Base-by-base conservation (phyloP, 1,140 invertebrate genomes). In the Melitaea cinxia region DNA sequence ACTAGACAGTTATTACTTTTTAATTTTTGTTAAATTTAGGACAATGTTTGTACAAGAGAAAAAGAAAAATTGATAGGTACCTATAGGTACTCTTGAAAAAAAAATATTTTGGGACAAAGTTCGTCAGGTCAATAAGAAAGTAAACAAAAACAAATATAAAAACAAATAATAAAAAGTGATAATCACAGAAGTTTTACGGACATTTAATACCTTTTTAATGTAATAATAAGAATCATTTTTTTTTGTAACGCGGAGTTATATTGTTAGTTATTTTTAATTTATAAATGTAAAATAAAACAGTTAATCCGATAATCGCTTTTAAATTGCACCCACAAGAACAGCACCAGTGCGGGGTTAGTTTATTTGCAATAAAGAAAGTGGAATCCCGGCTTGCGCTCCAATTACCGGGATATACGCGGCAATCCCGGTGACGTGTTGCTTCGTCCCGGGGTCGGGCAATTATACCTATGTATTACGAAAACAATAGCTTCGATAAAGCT, bases 331-430 rank as follows among this genome's bases (percentile, higher is more conserved):
- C 68, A 61, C 70, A 78, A 81, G 71, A 86, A 82, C 73, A 83
- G 77, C 82, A 82, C 77, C 73, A 81, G 82, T 73, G 78, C 73
- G 77, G 75, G 81, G 78, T 73, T 87, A 86, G 83, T 88, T 90
- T 88, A 90, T 90, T 86, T 69, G 85, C 85, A 90, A 90, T 90
- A 90, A 90, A 88, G 85, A 88, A 87, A 90, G 82, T 90, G 85
- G 85, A 82, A 90, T 88, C 80, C 83, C 79, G 82, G 78, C 80
- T 78, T 82, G 77, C 80, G 83, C 79, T 87, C 83, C 87, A 88
- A 90, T 90, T 90, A 90, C 84, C 73, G 77, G 84, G 87, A 90
- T 88, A 85, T 90, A 90, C 83, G 80, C 68, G 78, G 84, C 88
- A 67, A 84, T 90, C 82, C 79, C 80, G 80, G 72, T 86, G 84